A percentile compares a stretch with the other conserved stretches of the same genome.
These are phyloP conservation scores for Coecobrya sp. DNA, from an alignment of 2,888 invertebrate species.

Conservation along the genomic window DNA sequence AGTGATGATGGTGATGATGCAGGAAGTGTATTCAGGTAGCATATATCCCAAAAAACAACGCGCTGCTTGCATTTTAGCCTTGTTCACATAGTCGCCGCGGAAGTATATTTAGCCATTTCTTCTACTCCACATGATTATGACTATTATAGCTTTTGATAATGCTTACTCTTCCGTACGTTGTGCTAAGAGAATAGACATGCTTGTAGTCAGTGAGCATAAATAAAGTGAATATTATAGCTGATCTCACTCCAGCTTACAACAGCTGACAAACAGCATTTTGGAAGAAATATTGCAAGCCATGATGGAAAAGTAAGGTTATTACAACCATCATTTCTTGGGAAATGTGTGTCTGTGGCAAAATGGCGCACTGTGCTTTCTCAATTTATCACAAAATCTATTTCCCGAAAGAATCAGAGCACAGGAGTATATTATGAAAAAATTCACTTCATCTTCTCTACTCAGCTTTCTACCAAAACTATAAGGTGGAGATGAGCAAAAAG, in stretches of 20 bases:
- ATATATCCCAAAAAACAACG: neutral
- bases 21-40: conserved; percentile 23
- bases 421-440: neutral
- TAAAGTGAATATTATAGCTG: neutral
- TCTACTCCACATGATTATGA: conserved; percentile 20
- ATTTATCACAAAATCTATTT: conserved; percentile 22
- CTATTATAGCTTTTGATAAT: neutral
- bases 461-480: no score
- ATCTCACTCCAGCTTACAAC: neutral
- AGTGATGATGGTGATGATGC: conserved; percentile 41
- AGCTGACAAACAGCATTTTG: conserved; percentile 29
- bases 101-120: conserved; percentile 19
- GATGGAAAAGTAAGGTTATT: conserved; percentile 18
- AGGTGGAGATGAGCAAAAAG: no score
- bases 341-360: conserved; percentile 39
- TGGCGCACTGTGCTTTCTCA: conserved; percentile 9
- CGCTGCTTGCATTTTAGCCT: neutral
- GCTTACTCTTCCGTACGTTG: neutral
- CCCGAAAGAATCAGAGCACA: conserved; percentile 4
- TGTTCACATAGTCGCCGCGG: neutral
- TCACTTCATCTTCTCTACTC: neutral
- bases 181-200: neutral
- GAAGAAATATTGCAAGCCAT: conserved; percentile 21
- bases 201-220: neutral
- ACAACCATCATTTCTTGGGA: neutral